Base-by-base conservation (phyloP, 1,140 invertebrate species). In the Drosophila pseudoobscura region DNA sequence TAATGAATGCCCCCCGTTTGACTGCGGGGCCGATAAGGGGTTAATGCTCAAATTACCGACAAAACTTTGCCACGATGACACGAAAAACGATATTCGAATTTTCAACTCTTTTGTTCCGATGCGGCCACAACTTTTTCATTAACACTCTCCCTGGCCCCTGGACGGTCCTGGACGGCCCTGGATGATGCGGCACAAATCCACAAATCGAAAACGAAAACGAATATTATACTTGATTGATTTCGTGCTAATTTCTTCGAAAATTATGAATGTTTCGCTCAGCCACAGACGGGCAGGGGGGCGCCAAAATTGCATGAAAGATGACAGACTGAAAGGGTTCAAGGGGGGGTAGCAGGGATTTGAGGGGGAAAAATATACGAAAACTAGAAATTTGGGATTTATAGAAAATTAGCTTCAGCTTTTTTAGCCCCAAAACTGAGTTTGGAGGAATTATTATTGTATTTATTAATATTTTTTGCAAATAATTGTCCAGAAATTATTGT, bases 1-100 rank as follows among this genome's bases (percentile, higher is more conserved):
- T 87, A 87, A 87, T 87, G 82, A 87, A 87, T 87, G 82, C 65
- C 70, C 20, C 15, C 22, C n/a, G 45, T 44, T 17, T 49, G 20
- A 26, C 41, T 44, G 39, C 13, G 39, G 15, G 52, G 57, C 51
- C 83, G 83, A 83, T 78, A 87, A 87, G 83, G 83, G 83, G 83
- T 87, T 87, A 87, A 87, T 82, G 83, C 75, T 83, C 83, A 88
- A 88, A 83, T 88, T 87, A 83, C 83, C 83, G 58, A 51, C 29
- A 61, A 62, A 88, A 41, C 54, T 72, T 61, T 47, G 11, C 15
- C 41, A n/a, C 20, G 59, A 65, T 61, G 73, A 75, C 66, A 22
- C 57, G 43, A 52, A 13, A 39, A 13, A 39, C 35, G 35, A 13
- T 41, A 46, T 69, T 53, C 51, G 51, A 64, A 73, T 72, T 53